Base-by-base conservation (phyloP, 1,140 invertebrate genomes). In the Sipha flava region DNA sequence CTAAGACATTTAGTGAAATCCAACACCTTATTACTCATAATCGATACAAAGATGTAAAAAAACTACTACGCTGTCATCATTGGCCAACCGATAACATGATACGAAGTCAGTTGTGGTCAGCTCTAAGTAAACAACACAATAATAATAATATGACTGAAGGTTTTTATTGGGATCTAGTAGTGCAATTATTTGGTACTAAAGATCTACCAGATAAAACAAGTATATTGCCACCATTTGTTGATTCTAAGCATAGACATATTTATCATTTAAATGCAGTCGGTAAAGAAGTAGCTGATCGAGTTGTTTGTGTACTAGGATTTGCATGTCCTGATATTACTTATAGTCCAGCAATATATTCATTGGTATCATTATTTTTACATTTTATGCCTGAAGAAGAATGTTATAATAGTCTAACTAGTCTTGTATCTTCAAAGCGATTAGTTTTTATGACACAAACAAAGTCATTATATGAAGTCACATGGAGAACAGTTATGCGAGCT, bases 381-480 rank as follows among this genome's bases (percentile, higher is more conserved):
- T 98, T 94, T 86, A 93, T 97, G 91, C 91, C 91, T 86, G 94
- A 97, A 86, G 94, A 95, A 86, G 92, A 96, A 87, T 94, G 94
- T 84, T 98, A 95, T 88, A 92, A 95, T 86, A 95, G 94, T 85
- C 90, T 97, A 87, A 92, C 94, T 62, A 94, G 91, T 83, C 87
- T 98, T 82, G 91, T 97, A 57, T 90, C 92, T 82, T 92, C 92
- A 81, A 94, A 95, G 83, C 91, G 93, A 83, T 93, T 94, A 86
- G 93, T 92, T 87, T 97, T 95, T 87, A 92, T 98, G 83, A 94
- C 95, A 64, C 95, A 97, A 89, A 97, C 95, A 52, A 97, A 97
- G 88, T 89, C 95, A 64, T 89, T 95, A 77, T 92, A 94, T 85
- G 94, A 97, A 88, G 94, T 95, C 62, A 95, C 94, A 49, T 95